Percentiles rank a stretch among this genome's conserved stretches.
Evolutionary conservation across 2,888 invertebrate species (phyloP).

Genomic region (Choristoneura rosaceana): DNA sequence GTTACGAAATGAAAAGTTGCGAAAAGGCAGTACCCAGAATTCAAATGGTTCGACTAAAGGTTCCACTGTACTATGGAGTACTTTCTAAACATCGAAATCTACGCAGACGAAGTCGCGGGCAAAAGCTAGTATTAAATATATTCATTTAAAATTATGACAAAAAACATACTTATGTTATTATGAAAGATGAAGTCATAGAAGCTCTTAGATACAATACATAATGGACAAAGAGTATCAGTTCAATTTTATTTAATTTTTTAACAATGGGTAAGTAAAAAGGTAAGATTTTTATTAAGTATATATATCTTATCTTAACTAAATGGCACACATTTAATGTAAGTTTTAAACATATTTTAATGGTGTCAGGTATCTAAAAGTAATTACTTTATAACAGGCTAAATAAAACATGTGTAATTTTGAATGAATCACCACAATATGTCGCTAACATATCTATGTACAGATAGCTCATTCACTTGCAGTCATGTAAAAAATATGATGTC

Average conservation of each 20-base stretch:
- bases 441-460: conserved; percentile 13
- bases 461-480: not conserved
- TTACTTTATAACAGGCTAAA: conserved; percentile 15
- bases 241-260: too few relatives aligned
- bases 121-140: not conserved
- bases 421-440: conserved; percentile 30
- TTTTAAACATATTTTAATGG: not conserved
- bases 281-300: too few relatives aligned
- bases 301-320: not conserved
- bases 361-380: conserved; percentile 4
- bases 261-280: too few relatives aligned
- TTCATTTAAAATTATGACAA: not conserved
- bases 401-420: conserved; percentile 35
- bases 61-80: too few relatives aligned
- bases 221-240: not conserved
- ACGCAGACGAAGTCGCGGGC: too few relatives aligned
- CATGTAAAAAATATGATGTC: conserved; percentile 15
- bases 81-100: too few relatives aligned
- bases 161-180: too few relatives aligned
- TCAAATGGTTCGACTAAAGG: too few relatives aligned
- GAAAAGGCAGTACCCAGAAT: too few relatives aligned
- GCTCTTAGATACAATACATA: not conserved
- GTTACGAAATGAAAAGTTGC: too few relatives aligned
- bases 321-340: not conserved
- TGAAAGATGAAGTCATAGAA: too few relatives aligned